Evolutionary conservation across 2,113 vertebrate species (phyloP), one percentile per base, ranked within the genome.

Genomic region (Corythoichthys intestinalis): DNA sequence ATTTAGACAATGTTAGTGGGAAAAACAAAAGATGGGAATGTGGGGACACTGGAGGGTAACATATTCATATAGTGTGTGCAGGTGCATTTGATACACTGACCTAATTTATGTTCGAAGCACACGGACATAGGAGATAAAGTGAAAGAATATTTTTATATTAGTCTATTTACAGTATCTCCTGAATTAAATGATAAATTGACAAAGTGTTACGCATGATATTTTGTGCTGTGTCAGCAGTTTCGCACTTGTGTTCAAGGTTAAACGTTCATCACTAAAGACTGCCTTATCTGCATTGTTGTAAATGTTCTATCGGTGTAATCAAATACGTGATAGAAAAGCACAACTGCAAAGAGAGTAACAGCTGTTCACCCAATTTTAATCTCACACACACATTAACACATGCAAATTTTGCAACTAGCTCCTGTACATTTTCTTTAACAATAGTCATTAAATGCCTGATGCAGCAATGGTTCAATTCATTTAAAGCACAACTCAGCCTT

Each of bases 391-490:
- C 53, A 15, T 41, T 28, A 20, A 71, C 46, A 54, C 60, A 60
- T 15, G 47, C 60, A 34, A n/a, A 61, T 41, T 20, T 61, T n/a
- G n/a, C 49, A 58, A 69, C 15, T 67, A 60, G 76, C 64, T 66
- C 71, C 66, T 46, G 65, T 62, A 50, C 41, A 69, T 76, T 63
- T 72, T 62, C 65, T 81, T 86, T 20, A 17, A 87, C 84, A 85
- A 84, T 85, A 87, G 91, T 94, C 89, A 89, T 94, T 92, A 92
- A 89, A 76, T 82, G 87, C 70, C 79, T 73, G 84, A 81, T 76
- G 91, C 89, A 90, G 88, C 87, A 88, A 89, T 35, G 81, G 92
- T 76, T 88, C 91, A 91, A 93, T 93, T 95, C 91, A 93, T 95
- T 93, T 92, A 84, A 83, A 81, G 84, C 74, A 57, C 76, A 79